A percentile compares a stretch with the other conserved stretches of the same genome.
Evolutionary conservation across 2,888 invertebrate genomes (phyloP).

Genomic region (Podotricha telesiphe): DNA sequence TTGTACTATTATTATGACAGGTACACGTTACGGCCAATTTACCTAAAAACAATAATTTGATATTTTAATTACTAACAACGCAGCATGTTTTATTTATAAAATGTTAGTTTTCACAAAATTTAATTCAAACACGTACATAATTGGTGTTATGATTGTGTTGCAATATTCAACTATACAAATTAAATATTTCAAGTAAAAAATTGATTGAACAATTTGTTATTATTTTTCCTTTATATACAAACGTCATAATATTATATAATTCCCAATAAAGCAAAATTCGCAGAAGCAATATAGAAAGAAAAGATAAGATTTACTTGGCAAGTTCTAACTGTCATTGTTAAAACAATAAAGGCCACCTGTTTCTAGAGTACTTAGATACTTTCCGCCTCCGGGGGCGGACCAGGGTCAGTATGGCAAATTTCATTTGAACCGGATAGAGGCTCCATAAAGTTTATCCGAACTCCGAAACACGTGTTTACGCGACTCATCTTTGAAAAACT

Average conservation of each 20-base stretch:
- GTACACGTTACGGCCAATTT: constrained; percentile 13
- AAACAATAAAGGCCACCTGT: constrained; percentile 62
- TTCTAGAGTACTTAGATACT: constrained; percentile 39
- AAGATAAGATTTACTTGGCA: constrained; percentile 30
- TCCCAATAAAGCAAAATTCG: not conserved
- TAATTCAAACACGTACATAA: constrained; percentile 17
- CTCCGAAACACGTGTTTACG: constrained; percentile 78
- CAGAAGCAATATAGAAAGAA: constrained; percentile 27
- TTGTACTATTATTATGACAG: not conserved
- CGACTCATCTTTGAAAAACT: constrained; percentile 79
- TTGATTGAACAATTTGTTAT: not conserved
- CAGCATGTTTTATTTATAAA: not conserved
- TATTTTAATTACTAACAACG: constrained; percentile 12
- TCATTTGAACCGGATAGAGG: constrained; percentile 70
- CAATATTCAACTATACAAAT: constrained; percentile 8
- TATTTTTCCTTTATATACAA: not conserved
- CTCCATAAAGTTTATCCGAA: constrained; percentile 67
- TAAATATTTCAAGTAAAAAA: not conserved
- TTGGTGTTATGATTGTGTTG: constrained; percentile 14
- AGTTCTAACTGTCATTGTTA: constrained; percentile 47
- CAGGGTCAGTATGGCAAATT: constrained; percentile 76
- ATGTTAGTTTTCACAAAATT: constrained; percentile 3
- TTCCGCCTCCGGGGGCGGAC: constrained; percentile 44
- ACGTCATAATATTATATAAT: not conserved
- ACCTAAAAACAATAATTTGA: not conserved